Evolutionary conservation across 2,888 invertebrate genomes (phyloP).

Genomic region (Arge pagana): DNA sequence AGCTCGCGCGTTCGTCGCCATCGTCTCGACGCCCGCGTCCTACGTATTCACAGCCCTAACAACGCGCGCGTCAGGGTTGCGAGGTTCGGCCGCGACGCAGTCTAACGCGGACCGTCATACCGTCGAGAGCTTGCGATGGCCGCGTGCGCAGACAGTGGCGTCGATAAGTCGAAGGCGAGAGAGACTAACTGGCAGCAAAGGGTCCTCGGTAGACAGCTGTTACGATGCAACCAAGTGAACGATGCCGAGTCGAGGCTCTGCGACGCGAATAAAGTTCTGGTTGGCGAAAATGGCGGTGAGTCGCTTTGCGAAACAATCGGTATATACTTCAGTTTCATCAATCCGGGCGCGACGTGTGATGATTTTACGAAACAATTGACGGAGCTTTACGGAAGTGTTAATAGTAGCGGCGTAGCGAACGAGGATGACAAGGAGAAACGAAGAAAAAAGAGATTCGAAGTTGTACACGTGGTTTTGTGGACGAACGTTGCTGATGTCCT

Average conservation of each 20-base stretch:
- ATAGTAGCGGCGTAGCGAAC: constrained; percentile 39
- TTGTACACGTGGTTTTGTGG: constrained; percentile 74
- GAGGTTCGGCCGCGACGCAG: constrained; percentile 30
- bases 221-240: constrained; percentile 43
- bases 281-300: constrained; percentile 37
- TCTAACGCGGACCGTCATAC: constrained; percentile 40
- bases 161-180: constrained; percentile 3
- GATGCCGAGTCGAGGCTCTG: constrained; percentile 29
- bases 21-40: too few species aligned
- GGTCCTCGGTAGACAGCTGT: constrained; percentile 51
- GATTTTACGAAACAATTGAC: constrained; percentile 69
- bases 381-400: constrained; percentile 60
- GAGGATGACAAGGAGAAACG: constrained; percentile 44
- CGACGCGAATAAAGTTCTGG: constrained; percentile 35
- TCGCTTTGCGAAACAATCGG: constrained; percentile 60
- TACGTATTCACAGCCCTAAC: constrained; percentile 7
- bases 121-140: constrained; percentile 29
- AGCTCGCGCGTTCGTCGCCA: too few species aligned
- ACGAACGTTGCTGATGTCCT: constrained; percentile 68
- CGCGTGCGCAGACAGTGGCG: constrained; percentile 27
- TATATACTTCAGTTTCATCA: constrained; percentile 74
- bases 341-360: constrained; percentile 70
- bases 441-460: constrained; percentile 63
- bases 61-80: constrained; percentile 19
- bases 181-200: constrained; percentile 50